Percentiles rank a stretch among this genome's conserved stretches.
These are phyloP conservation scores for Steinernema carpocapsae DNA, from an alignment of 2,888 invertebrate genomes.

Conservation along the genomic window DNA sequence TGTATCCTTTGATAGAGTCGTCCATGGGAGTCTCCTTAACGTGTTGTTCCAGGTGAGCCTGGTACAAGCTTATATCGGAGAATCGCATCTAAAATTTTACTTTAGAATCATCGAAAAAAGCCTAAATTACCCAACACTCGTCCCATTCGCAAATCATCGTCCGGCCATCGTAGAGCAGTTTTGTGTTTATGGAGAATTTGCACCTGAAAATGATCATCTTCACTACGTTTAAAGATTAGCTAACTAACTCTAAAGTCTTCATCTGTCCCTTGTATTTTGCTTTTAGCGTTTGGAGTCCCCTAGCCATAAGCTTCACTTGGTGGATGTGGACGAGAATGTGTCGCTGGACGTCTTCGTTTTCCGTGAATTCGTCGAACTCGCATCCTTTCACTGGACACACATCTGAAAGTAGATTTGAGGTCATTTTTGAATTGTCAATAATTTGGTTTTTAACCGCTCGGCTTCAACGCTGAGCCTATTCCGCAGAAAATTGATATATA, in stretches of 20 bases:
- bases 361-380: constrained; percentile 26
- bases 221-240: neutral
- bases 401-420: neutral
- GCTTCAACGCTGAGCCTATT: too few species aligned
- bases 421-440: too few species aligned
- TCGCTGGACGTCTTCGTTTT: neutral
- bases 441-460: too few species aligned
- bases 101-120: neutral
- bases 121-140: constrained; percentile 45
- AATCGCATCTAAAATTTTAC: constrained; percentile 43
- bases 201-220: neutral
- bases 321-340: constrained; percentile 10
- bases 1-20: neutral
- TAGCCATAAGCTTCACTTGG: constrained; percentile 4
- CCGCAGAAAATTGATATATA: too few species aligned
- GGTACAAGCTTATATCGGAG: constrained; percentile 44
- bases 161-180: constrained; percentile 5
- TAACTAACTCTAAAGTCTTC: neutral
- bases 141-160: constrained; percentile 53
- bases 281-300: neutral
- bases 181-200: constrained; percentile 19
- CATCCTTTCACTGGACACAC: constrained; percentile 7
- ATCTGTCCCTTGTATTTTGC: neutral
- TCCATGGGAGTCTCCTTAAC: constrained; percentile 39
- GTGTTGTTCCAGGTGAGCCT: constrained; percentile 50